Conservation (phyloP, 2,888 invertebrate species). For the Dorcus hopei region DNA sequence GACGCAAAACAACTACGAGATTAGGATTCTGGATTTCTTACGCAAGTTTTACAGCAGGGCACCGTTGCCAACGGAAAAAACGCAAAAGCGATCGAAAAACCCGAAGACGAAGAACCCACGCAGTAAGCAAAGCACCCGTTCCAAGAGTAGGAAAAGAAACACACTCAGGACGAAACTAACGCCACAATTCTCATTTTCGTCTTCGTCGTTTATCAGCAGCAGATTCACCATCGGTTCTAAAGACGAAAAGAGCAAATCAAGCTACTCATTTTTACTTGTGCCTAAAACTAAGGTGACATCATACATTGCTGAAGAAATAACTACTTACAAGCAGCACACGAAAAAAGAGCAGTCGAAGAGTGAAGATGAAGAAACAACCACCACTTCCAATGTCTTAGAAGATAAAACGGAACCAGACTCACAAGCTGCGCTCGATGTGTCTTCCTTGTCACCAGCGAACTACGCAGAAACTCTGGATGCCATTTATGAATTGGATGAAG, state of each 20-base stretch:
- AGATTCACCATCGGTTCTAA: not conserved
- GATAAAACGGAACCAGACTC: too few relatives aligned
- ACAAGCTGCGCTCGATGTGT: not conserved
- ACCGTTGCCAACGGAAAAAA: constrained; percentile 2
- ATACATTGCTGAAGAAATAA: constrained; percentile 9
- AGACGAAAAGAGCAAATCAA: not conserved
- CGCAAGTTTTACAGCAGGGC: constrained; percentile 11
- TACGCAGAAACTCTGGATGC: constrained; percentile 15
- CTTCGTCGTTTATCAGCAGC: not conserved
- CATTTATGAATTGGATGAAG: constrained; percentile 16
- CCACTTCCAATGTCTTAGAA: not conserved
- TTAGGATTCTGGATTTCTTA: constrained; percentile 15
- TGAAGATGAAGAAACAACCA: not conserved
- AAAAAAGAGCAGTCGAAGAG: too few relatives aligned
- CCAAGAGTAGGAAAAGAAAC: not conserved
- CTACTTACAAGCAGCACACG: constrained; percentile 1
- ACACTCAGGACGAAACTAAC: not conserved
- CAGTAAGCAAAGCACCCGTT: not conserved
- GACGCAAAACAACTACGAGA: constrained; percentile 6
- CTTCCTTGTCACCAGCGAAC: constrained; percentile 11
- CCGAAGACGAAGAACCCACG: not conserved
- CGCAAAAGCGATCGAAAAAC: not conserved
- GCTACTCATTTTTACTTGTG: constrained; percentile 11
- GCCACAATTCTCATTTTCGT: not conserved
- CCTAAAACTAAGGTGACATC: constrained; percentile 10